Conservation (phyloP, 37 sponge, comb jelly and placozoan genomes). For the Theonella swinhoei region DNA sequence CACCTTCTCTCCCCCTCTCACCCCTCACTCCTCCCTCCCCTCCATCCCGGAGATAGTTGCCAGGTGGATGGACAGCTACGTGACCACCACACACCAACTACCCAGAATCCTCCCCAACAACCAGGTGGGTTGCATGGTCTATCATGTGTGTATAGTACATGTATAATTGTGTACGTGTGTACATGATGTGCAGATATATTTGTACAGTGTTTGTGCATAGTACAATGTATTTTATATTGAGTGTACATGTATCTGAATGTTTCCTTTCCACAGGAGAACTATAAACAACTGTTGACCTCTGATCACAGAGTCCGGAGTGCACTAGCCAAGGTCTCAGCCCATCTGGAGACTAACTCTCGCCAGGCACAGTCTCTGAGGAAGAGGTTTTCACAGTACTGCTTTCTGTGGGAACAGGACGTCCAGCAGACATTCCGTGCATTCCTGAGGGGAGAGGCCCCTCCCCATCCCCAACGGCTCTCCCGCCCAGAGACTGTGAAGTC, state of each 20-base stretch:
- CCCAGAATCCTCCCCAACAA: not conserved
- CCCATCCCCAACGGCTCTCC: slow-evolving; percentile 44
- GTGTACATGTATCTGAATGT: no score
- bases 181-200: no score
- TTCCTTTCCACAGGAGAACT: not conserved
- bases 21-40: slow-evolving; percentile 21
- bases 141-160: no score
- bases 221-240: no score
- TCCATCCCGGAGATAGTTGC: slow-evolving; percentile 65
- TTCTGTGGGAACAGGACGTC: slow-evolving; percentile 86
- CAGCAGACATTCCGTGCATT: slow-evolving; percentile 65
- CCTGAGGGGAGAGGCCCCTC: slow-evolving; percentile 54
- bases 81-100: not conserved
- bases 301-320: slow-evolving; percentile 41
- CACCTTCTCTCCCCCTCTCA: slow-evolving; percentile 68
- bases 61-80: slow-evolving; percentile 38
- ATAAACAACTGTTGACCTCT: not conserved
- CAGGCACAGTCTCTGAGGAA: slow-evolving; percentile 65
- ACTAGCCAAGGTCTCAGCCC: slow-evolving; percentile 57
- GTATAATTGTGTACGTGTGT: no score
- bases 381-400: slow-evolving; percentile 61
- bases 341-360: slow-evolving; percentile 70
- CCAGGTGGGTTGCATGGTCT: not conserved
- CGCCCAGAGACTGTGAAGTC: slow-evolving; percentile 73
- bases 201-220: no score